Conservation (phyloP, 2,888 invertebrate species). For the Thalpophila matura region DNA sequence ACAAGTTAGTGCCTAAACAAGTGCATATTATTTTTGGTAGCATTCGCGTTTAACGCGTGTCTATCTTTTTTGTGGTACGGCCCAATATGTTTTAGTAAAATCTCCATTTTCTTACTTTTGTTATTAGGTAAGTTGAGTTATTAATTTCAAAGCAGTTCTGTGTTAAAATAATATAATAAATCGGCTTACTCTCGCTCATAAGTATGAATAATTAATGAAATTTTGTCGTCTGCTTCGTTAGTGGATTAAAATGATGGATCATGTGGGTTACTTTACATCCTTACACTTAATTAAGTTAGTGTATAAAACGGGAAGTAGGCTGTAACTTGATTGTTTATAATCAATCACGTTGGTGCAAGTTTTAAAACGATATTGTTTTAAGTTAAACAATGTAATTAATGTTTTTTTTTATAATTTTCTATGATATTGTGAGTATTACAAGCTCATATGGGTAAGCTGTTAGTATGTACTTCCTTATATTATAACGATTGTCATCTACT, state of each 20-base stretch:
- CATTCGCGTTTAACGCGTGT: too few species aligned
- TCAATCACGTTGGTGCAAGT: constrained; percentile 12
- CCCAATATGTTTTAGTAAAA: too few species aligned
- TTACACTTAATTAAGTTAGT: constrained; percentile 47
- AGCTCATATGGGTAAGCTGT: too few species aligned
- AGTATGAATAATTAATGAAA: constrained; percentile 64
- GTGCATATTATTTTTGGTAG: too few species aligned
- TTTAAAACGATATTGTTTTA: not conserved
- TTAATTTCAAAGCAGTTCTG: constrained; percentile 41
- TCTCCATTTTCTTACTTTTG: constrained; percentile 18
- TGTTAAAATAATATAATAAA: constrained; percentile 57
- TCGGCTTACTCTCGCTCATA: constrained; percentile 51
- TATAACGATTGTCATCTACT: too few species aligned
- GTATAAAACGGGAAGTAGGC: constrained; percentile 22
- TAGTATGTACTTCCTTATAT: too few species aligned
- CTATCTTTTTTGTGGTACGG: too few species aligned
- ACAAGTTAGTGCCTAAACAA: too few species aligned
- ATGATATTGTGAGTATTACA: not conserved
- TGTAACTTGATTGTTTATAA: constrained; percentile 31
- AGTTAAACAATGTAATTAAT: too few species aligned
- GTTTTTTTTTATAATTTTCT: too few species aligned
- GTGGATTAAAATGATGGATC: constrained; percentile 62
- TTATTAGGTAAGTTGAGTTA: constrained; percentile 20
- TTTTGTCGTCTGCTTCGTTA: constrained; percentile 60
- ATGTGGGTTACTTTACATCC: constrained; percentile 52